Evolutionary conservation across 2,113 vertebrate species (phyloP).

Genomic region (Clupea harengus): DNA sequence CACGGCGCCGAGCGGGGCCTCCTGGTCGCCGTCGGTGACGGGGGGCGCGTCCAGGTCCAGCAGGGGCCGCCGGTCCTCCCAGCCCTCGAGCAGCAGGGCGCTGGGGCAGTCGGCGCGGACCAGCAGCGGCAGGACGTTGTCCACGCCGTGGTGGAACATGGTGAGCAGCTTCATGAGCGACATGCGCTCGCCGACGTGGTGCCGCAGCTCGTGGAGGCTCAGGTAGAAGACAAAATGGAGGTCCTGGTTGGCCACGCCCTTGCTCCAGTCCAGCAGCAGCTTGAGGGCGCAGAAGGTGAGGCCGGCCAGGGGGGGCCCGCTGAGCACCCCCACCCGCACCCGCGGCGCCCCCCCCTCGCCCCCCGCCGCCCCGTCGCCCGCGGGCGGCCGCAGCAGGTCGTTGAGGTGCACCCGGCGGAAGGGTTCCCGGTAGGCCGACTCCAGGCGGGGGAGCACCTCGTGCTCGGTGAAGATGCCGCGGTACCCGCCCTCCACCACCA

Average conservation of each 20-base stretch:
- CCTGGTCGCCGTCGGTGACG: constrained; percentile 40
- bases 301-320: constrained; percentile 64
- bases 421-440: neutral
- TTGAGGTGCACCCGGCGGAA: neutral
- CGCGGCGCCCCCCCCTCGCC: neutral
- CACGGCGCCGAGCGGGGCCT: constrained; percentile 51
- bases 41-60: constrained; percentile 62
- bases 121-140: constrained; percentile 24
- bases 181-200: constrained; percentile 44
- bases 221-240: constrained; percentile 67
- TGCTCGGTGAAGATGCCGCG: constrained; percentile 57
- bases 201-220: constrained; percentile 54
- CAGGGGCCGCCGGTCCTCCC: constrained; percentile 58
- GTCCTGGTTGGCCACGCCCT: constrained; percentile 57
- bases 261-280: constrained; percentile 66
- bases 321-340: constrained; percentile 61
- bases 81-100: constrained; percentile 68
- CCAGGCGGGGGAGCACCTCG: constrained; percentile 25
- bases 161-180: constrained; percentile 48
- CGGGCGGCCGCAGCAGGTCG: constrained; percentile 56
- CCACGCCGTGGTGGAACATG: constrained; percentile 37
- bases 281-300: constrained; percentile 56
- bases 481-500: constrained; percentile 46
- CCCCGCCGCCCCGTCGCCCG: neutral
- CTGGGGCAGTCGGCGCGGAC: constrained; percentile 49